phyloP scores from a whole-genome alignment of 2,797 vertebrate species.

The Poeciliopsis gracilis region DNA sequence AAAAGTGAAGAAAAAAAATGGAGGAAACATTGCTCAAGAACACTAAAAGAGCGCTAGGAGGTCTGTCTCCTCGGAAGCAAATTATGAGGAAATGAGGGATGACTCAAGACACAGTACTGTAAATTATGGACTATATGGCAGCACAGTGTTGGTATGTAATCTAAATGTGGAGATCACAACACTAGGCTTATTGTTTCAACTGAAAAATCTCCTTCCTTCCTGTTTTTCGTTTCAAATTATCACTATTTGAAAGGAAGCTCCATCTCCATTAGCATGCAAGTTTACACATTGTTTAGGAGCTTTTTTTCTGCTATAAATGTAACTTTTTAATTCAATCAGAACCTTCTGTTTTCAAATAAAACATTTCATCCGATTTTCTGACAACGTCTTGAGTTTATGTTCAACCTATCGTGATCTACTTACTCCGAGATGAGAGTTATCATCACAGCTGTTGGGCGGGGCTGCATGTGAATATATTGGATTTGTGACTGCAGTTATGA shows the following conservation, averaged over 20 bases:
- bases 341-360: not conserved
- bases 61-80: not conserved
- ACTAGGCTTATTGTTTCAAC: not conserved
- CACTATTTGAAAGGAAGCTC: not conserved
- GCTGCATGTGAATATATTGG: slow-evolving; percentile 26
- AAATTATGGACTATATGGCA: not conserved
- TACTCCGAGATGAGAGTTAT: slow-evolving; percentile 50
- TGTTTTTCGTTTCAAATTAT: not conserved
- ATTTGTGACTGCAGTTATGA: slow-evolving; percentile 52
- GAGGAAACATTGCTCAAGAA: slow-evolving; percentile 4
- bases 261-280: not conserved
- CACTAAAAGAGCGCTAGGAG: not conserved
- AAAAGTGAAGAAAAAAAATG: not conserved
- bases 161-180: not conserved
- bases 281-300: not conserved
- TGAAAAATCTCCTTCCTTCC: not conserved
- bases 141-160: slow-evolving; percentile 9
- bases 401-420: slow-evolving; percentile 42
- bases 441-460: slow-evolving; percentile 52
- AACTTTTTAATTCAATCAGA: not conserved
- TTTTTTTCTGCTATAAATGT: not conserved
- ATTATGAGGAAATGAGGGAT: slow-evolving; percentile 13
- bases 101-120: slow-evolving; percentile 7
- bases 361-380: not conserved
- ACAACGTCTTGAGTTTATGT: slow-evolving; percentile 9